phyloP scores from a whole-genome alignment of 2,888 invertebrate genomes.

The Scrobipalpa costella region DNA sequence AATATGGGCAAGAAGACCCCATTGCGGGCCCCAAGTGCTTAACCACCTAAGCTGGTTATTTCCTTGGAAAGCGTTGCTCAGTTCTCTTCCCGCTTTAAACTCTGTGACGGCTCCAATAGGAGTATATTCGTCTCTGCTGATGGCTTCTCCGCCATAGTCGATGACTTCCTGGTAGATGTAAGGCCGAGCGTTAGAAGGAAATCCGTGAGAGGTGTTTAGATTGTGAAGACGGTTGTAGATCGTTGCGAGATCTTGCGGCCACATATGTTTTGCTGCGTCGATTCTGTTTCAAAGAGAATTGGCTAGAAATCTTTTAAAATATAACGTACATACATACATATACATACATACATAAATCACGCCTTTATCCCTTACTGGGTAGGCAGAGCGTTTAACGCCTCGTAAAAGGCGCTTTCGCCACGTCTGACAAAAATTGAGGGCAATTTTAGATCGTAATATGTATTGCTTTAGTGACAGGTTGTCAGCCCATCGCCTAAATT shows the following conservation, averaged over 20 bases:
- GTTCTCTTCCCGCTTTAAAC: conserved; percentile 73
- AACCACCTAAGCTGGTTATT: conserved; percentile 83
- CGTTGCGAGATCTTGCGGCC: conserved; percentile 85
- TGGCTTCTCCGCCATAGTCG: conserved; percentile 81
- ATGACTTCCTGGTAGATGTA: conserved; percentile 90
- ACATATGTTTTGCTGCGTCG: conserved; percentile 90
- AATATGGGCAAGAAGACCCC: conserved; percentile 81
- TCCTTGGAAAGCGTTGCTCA: conserved; percentile 64
- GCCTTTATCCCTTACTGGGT: no score
- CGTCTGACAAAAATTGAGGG: no score
- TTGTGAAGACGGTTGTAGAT: conserved; percentile 84
- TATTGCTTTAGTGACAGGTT: no score
- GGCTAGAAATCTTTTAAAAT: background rate
- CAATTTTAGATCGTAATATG: no score
- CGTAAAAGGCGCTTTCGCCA: no score
- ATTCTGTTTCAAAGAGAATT: conserved; percentile 66
- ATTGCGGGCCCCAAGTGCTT: conserved; percentile 81
- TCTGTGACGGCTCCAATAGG: conserved; percentile 85
- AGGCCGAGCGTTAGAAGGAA: conserved; percentile 82
- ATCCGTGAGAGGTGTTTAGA: conserved; percentile 83
- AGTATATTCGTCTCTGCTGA: conserved; percentile 78
- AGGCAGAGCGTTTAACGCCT: no score
- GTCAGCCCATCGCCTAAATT: no score
- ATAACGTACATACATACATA: no score
- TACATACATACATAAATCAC: no score